These are phyloP conservation scores for Quadroppia sp. DNA, from an alignment of 2,888 invertebrate genomes.

Conservation along the genomic window DNA sequence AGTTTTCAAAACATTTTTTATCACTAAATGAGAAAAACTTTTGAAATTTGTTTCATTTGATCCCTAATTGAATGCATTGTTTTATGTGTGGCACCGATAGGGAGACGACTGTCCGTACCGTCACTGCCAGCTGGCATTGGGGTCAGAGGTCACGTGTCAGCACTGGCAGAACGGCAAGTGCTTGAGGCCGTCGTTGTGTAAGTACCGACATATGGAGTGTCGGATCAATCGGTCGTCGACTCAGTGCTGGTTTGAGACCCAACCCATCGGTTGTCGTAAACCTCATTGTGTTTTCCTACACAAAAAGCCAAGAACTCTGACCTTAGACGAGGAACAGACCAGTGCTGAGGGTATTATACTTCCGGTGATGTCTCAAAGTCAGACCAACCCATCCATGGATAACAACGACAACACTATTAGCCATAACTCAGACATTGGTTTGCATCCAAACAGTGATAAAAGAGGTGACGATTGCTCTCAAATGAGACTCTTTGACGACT, in stretches of 20 bases:
- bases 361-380: background rate
- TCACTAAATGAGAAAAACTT: background rate
- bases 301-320: conserved; percentile 53
- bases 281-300: conserved; percentile 79
- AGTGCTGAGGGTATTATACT: conserved; percentile 9
- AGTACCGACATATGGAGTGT: conserved; percentile 78
- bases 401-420: background rate
- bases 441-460: conserved; percentile 9
- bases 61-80: background rate
- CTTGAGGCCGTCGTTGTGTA: conserved; percentile 66
- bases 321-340: conserved; percentile 15
- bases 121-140: conserved; percentile 76
- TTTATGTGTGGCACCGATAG: conserved; percentile 54
- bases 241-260: conserved; percentile 81
- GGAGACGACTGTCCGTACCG: conserved; percentile 75
- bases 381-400: background rate
- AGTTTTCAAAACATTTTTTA: background rate
- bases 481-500: conserved; percentile 18
- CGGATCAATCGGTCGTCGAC: conserved; percentile 75
- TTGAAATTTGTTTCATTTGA: background rate
- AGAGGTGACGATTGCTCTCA: conserved; percentile 11
- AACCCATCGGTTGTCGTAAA: conserved; percentile 77
- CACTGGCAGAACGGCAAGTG: conserved; percentile 80
- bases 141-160: conserved; percentile 73
- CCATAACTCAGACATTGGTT: background rate